A percentile compares a stretch with the other conserved stretches of the same genome.
phyloP scores from a whole-genome alignment of 2,113 vertebrate genomes.

The Poeciliopsis turrubarensis region DNA sequence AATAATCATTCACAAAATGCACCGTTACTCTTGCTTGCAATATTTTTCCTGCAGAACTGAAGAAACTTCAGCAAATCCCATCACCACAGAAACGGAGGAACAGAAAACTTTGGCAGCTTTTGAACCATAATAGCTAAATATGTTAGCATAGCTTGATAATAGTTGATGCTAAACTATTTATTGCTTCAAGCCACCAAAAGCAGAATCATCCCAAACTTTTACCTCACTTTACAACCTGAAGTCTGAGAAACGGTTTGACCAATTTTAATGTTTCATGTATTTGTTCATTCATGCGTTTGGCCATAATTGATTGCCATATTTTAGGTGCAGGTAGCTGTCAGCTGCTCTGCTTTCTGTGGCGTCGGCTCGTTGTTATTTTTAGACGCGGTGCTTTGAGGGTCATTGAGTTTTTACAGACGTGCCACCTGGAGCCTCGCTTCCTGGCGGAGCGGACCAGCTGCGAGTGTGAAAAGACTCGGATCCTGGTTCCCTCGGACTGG shows the following conservation, averaged over 20 bases:
- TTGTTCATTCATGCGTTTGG: slow-evolving; percentile 35
- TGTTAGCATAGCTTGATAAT: background rate
- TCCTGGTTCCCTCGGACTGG: slow-evolving; percentile 18
- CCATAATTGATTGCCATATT: slow-evolving; percentile 45
- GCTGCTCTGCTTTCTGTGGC: slow-evolving; percentile 31
- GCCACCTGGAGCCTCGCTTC: slow-evolving; percentile 67
- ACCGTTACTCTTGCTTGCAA: no score
- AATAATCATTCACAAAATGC: background rate
- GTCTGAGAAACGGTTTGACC: slow-evolving; percentile 19
- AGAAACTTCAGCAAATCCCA: no score
- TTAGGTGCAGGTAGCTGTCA: slow-evolving; percentile 42
- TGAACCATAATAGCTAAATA: no score
- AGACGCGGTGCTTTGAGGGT: slow-evolving; percentile 49
- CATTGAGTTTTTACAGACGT: slow-evolving; percentile 49
- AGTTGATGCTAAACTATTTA: background rate
- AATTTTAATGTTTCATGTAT: slow-evolving; percentile 12
- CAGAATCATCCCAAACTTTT: background rate
- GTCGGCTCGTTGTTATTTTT: slow-evolving; percentile 60
- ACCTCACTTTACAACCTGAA: no score
- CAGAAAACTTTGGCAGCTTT: no score
- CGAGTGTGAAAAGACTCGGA: slow-evolving; percentile 29
- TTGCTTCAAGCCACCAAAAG: background rate
- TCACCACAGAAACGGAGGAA: no score
- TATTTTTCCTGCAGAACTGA: no score
- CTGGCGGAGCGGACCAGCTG: slow-evolving; percentile 25